A percentile compares a stretch with the other conserved stretches of the same genome.
Conservation (phyloP, 2,113 vertebrate species). For the Anser cygnoides region DNA sequence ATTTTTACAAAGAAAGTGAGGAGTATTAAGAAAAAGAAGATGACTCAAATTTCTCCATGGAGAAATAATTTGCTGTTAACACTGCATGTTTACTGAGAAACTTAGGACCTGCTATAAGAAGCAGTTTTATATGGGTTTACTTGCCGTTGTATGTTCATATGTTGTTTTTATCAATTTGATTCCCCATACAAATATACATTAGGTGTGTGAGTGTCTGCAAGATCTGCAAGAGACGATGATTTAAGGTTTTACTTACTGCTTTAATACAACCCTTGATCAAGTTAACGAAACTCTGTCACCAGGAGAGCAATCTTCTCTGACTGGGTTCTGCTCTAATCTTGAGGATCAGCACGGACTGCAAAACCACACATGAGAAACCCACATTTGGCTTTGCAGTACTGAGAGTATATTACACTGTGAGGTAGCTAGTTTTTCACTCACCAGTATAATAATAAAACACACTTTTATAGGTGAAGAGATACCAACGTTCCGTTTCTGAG, state of each 20-base stretch:
- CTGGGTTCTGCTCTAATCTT: slow-evolving; percentile 30
- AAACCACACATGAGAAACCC: neutral
- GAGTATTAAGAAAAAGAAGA: neutral
- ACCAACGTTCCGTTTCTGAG: neutral
- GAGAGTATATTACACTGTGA: neutral
- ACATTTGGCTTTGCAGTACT: neutral
- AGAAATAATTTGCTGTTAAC: neutral
- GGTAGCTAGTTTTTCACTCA: slow-evolving; percentile 7
- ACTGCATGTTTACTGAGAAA: neutral
- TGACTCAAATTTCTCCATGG: neutral
- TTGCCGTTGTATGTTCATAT: neutral
- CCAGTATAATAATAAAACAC: neutral
- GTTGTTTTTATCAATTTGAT: neutral
- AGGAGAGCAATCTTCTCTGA: slow-evolving; percentile 14
- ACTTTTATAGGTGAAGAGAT: slow-evolving; percentile 19
- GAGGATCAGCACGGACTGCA: slow-evolving; percentile 1
- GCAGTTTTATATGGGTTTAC: neutral
- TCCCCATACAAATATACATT: neutral
- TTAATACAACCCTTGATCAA: slow-evolving; percentile 49
- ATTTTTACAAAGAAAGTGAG: neutral
- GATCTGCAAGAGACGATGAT: neutral
- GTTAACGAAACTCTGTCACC: slow-evolving; percentile 36
- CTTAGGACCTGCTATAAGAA: neutral
- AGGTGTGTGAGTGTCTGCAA: neutral
- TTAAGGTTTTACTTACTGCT: slow-evolving; percentile 33